Evolutionary conservation across 1,140 invertebrate genomes (phyloP).

Genomic region (Dolichoris vasculosae): DNA sequence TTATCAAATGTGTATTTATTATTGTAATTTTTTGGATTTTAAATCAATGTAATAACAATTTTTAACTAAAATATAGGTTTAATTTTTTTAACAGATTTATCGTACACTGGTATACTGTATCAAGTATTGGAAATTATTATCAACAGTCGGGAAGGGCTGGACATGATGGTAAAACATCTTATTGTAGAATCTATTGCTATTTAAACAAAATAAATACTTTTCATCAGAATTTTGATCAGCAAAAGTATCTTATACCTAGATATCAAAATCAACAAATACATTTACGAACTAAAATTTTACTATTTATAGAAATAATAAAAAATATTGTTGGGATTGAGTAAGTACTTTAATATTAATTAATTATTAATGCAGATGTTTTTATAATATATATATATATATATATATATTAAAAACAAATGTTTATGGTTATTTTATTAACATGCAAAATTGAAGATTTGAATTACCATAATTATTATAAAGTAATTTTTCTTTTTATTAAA

Average conservation of each 20-base stretch:
- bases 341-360: background rate
- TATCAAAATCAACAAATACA: background rate
- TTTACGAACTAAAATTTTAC: background rate
- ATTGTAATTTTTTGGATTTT: no score
- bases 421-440: background rate
- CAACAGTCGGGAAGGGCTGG: constrained; percentile 35
- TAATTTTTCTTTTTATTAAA: background rate
- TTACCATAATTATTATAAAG: no score
- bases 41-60: background rate
- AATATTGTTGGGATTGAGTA: background rate
- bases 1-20: no score
- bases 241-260: background rate
- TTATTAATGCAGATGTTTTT: background rate
- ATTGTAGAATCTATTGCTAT: constrained; percentile 30
- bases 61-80: no score
- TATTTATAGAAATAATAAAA: background rate
- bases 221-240: background rate
- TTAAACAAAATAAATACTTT: background rate
- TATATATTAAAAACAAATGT: background rate
- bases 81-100: constrained; percentile 21
- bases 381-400: background rate
- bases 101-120: constrained; percentile 21
- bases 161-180: constrained; percentile 21
- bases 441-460: no score
- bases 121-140: constrained; percentile 30